Conservation (phyloP, 2,797 vertebrate genomes). For the Rhynchonycteris naso region DNA sequence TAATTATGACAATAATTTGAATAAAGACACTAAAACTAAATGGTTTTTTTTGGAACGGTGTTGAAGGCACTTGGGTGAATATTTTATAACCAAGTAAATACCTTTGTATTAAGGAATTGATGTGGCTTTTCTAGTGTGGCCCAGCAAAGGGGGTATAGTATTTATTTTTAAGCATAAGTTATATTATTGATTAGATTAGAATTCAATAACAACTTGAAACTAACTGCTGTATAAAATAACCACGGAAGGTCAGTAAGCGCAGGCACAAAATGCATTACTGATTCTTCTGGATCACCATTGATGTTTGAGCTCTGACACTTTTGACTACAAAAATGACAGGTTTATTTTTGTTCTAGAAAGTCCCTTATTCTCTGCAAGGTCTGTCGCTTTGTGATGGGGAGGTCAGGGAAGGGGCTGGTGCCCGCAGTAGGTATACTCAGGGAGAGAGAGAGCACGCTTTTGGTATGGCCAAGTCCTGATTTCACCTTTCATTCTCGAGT, state of each 20-base stretch:
- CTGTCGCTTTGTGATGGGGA: slow-evolving; percentile 63
- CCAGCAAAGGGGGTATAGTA: not conserved
- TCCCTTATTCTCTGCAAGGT: slow-evolving; percentile 7
- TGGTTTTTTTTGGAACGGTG: not conserved
- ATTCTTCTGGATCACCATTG: slow-evolving; percentile 37
- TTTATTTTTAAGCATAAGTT: not conserved
- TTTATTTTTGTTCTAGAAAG: slow-evolving; percentile 60
- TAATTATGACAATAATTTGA: not conserved
- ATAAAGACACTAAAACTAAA: not conserved
- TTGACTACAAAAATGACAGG: slow-evolving; percentile 61
- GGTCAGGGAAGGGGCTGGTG: slow-evolving; percentile 25
- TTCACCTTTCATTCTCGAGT: not conserved
- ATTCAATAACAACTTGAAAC: not conserved
- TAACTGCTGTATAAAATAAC: not conserved
- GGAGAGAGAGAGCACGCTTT: not conserved
- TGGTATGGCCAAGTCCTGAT: not conserved
- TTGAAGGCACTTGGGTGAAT: not conserved
- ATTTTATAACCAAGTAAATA: not conserved
- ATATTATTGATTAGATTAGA: not conserved
- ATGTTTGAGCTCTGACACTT: slow-evolving; percentile 64
- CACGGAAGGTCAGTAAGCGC: slow-evolving; percentile 30
- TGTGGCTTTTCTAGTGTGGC: not conserved
- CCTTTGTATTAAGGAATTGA: not conserved
- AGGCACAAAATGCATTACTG: slow-evolving; percentile 47
- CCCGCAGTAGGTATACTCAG: not conserved